Percentiles rank a stretch among this genome's conserved stretches.
Conservation (phyloP, 2,797 vertebrate species). For the Anguilla megastoma region DNA sequence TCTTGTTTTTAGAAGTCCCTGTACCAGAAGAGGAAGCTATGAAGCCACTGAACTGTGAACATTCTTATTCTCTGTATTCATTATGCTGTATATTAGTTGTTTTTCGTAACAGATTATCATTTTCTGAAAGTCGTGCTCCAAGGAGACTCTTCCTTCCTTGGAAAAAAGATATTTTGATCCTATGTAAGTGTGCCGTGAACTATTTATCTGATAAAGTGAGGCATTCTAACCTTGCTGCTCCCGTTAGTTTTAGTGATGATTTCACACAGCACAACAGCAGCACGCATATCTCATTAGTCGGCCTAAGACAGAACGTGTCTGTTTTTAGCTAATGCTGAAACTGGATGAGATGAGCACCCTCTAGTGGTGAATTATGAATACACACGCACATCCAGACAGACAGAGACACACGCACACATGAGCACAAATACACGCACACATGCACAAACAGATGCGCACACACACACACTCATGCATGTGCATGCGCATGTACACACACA, state of each 20-base stretch:
- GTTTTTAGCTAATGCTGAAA: background rate
- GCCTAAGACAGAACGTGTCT: background rate
- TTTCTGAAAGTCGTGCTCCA: background rate
- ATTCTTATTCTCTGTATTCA: slow-evolving; percentile 1
- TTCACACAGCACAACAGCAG: background rate
- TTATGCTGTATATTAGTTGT: background rate
- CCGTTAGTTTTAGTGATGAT: slow-evolving; percentile 10
- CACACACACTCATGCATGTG: background rate
- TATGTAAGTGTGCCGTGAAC: background rate
- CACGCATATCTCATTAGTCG: background rate
- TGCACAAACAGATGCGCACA: background rate
- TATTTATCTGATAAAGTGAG: slow-evolving; percentile 22
- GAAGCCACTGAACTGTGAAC: slow-evolving; percentile 9
- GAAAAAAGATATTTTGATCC: slow-evolving; percentile 11
- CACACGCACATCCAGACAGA: background rate
- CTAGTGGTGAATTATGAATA: slow-evolving; percentile 5
- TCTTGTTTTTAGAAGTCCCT: slow-evolving; percentile 4
- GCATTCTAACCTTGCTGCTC: slow-evolving; percentile 14
- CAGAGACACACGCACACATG: slow-evolving; percentile 15
- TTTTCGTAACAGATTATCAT: slow-evolving; percentile 3
- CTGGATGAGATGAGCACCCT: background rate
- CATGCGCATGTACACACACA: background rate
- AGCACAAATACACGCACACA: background rate
- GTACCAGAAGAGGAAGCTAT: slow-evolving; percentile 35
- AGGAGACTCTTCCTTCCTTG: background rate